Base-by-base conservation (phyloP, 2,888 invertebrate genomes). In the Athalia rosae region DNA sequence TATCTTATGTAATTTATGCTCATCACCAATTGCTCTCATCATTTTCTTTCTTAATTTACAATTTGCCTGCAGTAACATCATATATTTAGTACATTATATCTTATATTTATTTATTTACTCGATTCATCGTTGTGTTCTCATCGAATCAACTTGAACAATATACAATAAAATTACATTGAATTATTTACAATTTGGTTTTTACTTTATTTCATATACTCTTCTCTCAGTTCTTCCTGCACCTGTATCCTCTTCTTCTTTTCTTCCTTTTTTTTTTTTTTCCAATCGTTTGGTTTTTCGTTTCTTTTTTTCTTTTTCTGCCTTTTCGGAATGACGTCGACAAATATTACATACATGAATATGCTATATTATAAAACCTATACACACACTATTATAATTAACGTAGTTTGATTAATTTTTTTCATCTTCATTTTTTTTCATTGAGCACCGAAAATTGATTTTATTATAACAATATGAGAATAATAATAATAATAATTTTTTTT, bases 161-260 rank as follows among this genome's bases (percentile, higher is more conserved):
- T 84, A 82, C 79, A 86, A 88, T 88, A 84, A 28, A 28, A 28
- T 71, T 87, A 87, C 88, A 88, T 84, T 83, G 81, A 87, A 82
- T 84, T 88, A 88, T 88, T 81, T 88, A 88, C 88, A 88, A 80
- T 81, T 64, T 79, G 78, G 47, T 77, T 13, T 61, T 45, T n/a
- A 43, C 4, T 11, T 43, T 58, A 4, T 71, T n/a, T 43, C 43
- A 13, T 53, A 11, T 6, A 59, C n/a, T 67, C 11, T 13, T 53
- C 50, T 28, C 4, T 9, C 50, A 53, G 48, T 47, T 6, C 9
- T 64, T 8, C 28, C 9, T 28, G 15, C 64, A 76, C 64, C 61
- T 74, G 64, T 69, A 63, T 13, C 48, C 58, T 13, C 69, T 76
- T 58, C 13, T 63, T 74, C 64, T 62, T 9, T 69, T 59, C 69